A percentile compares a stretch with the other conserved stretches of the same genome.
These are phyloP conservation scores for Diarsia mendica DNA, from an alignment of 2,888 invertebrate species.

Conservation along the genomic window DNA sequence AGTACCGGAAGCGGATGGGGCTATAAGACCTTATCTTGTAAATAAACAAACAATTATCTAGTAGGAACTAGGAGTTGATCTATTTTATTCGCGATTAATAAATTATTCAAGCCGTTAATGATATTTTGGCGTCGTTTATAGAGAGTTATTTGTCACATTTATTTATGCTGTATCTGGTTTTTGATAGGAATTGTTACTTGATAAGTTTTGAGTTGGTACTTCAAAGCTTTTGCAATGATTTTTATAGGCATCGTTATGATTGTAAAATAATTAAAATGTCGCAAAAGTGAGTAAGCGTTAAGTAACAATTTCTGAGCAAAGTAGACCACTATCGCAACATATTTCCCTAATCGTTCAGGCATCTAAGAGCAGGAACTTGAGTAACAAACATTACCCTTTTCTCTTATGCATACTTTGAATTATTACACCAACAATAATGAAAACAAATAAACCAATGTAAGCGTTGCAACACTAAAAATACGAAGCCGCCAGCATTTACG, in stretches of 20 bases:
- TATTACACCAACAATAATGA: slow-evolving; percentile 13
- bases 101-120: slow-evolving; percentile 67
- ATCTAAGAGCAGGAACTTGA: slow-evolving; percentile 18
- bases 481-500: slow-evolving; percentile 10
- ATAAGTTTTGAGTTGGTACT: neutral
- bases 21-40: slow-evolving; percentile 57
- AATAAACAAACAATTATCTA: slow-evolving; percentile 64
- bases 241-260: neutral
- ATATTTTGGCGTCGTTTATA: slow-evolving; percentile 39
- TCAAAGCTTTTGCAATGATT: neutral
- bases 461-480: slow-evolving; percentile 38
- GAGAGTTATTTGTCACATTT: slow-evolving; percentile 1
- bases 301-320: neutral
- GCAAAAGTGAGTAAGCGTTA: slow-evolving; percentile 8
- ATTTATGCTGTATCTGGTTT: neutral
- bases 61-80: slow-evolving; percentile 70
- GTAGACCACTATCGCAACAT: slow-evolving; percentile 1
- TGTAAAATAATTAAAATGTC: neutral
- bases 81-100: slow-evolving; percentile 64
- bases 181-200: neutral
- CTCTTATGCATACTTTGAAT: slow-evolving; percentile 10
- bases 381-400: slow-evolving; percentile 26
- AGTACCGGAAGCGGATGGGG: slow-evolving; percentile 68
- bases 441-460: neutral
- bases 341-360: slow-evolving; percentile 22